Base-by-base conservation (phyloP, 2,888 invertebrate genomes). In the Acrocyrtus sp. region DNA sequence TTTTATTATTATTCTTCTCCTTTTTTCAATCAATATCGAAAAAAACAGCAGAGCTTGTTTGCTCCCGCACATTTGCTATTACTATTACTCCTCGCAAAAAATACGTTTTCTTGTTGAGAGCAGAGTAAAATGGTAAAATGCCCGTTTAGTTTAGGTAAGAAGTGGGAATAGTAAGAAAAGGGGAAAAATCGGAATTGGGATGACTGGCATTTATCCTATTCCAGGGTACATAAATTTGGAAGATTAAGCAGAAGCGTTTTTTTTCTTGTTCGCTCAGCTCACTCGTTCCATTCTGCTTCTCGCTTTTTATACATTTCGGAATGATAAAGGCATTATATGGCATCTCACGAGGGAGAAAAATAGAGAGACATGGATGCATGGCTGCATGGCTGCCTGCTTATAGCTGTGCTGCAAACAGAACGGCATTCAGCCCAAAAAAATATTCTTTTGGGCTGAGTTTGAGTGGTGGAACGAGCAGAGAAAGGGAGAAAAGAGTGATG, bases 201-300 rank as follows among this genome's bases (percentile, higher is more conserved):
- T 17, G 47, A 19, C 47, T 19, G 21, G 21, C n/a, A 17, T 47
- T 47, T 47, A 47, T 47, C 10, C 2, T 3, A 3, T 17, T 39
- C 39, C 61, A n/a, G n/a, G n/a, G 17, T 62, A 62, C 60, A 60
- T 60, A 60, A 51, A 62, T 67, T 57, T 66, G 47, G 24, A 19
- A 57, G 66, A 66, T 66, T 66, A 66, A 57, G 57, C 24, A 17
- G n/a, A n/a, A n/a, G 41, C 43, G 26, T 57, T 57, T 50, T 65
- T 65, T 41, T 47, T 17, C 54, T 54, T 56, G 39, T 50, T 39
- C 58, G 47, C 47, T 29, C 58, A 60, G 45, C 58, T 60, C 39
- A 39, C 15, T 39, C 39, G 39, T 39, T 45, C 45, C 45, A n/a
- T 50, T 61, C 50, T 22, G 6, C 34, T 34, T 34, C 12, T 34